These are phyloP conservation scores for Anniella stebbinsi DNA, from an alignment of 2,797 vertebrate species.

Conservation along the genomic window DNA sequence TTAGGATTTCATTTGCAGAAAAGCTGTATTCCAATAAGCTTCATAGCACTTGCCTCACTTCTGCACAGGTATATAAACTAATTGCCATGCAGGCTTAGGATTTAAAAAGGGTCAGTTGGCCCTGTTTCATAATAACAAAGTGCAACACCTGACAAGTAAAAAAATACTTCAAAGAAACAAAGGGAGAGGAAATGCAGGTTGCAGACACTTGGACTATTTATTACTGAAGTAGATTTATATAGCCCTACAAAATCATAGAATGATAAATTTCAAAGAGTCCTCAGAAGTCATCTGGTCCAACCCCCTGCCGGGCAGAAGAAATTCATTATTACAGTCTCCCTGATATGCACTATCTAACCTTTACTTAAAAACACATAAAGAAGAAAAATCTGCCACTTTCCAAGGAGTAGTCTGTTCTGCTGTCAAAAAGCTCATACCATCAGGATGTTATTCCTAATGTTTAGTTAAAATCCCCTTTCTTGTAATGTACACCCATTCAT, in stretches of 20 bases:
- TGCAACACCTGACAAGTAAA: background rate
- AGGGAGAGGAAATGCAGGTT: background rate
- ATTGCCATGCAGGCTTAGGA: background rate
- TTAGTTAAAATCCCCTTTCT: background rate
- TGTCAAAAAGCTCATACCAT: background rate
- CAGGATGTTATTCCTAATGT: background rate
- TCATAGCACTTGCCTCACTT: background rate
- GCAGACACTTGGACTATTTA: background rate
- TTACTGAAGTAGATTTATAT: background rate
- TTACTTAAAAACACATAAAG: background rate
- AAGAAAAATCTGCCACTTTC: background rate
- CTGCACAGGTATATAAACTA: background rate
- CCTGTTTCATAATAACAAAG: constrained; percentile 4
- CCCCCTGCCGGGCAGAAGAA: background rate
- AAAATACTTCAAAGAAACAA: background rate
- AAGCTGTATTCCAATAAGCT: background rate
- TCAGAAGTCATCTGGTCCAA: background rate
- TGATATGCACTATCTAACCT: background rate
- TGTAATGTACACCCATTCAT: background rate
- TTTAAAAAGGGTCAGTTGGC: background rate
- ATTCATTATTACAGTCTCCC: background rate
- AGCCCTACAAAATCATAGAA: background rate
- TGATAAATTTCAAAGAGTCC: background rate
- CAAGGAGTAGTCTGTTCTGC: background rate
- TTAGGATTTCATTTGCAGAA: constrained; percentile 9